Conservation (phyloP, 2,888 invertebrate genomes). For the Leucophora obtusa region DNA sequence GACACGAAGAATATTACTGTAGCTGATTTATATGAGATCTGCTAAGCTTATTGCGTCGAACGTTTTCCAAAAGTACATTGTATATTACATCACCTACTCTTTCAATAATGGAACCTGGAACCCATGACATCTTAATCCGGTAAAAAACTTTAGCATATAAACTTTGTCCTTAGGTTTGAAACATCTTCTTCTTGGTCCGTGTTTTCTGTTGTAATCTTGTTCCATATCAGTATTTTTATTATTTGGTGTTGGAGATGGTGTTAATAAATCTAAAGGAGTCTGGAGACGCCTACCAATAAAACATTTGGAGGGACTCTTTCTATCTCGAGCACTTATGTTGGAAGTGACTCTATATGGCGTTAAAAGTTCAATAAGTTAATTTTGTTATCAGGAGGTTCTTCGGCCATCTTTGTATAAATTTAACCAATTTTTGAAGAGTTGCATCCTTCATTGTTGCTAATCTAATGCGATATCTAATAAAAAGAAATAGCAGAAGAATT, state of each 20-base stretch:
- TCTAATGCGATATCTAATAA: no score
- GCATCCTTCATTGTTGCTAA: neutral
- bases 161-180: neutral
- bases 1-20: neutral
- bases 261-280: no score
- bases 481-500: no score
- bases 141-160: neutral
- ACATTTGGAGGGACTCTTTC: slow-evolving; percentile 6
- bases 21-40: slow-evolving; percentile 33
- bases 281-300: no score
- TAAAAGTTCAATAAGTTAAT: slow-evolving; percentile 14
- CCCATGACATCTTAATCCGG: slow-evolving; percentile 6
- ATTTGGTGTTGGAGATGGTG: neutral
- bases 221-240: neutral
- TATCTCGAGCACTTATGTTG: neutral
- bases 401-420: slow-evolving; percentile 10
- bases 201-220: slow-evolving; percentile 10
- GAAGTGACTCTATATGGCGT: slow-evolving; percentile 7
- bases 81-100: slow-evolving; percentile 14
- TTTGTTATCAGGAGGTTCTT: no score
- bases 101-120: slow-evolving; percentile 5
- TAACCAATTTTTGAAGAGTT: neutral
- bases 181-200: neutral
- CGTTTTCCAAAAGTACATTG: slow-evolving; percentile 3
- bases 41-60: slow-evolving; percentile 15